A percentile compares a stretch with the other conserved stretches of the same genome.
Conservation (phyloP, 2,888 invertebrate genomes). For the Tinea trinotella region DNA sequence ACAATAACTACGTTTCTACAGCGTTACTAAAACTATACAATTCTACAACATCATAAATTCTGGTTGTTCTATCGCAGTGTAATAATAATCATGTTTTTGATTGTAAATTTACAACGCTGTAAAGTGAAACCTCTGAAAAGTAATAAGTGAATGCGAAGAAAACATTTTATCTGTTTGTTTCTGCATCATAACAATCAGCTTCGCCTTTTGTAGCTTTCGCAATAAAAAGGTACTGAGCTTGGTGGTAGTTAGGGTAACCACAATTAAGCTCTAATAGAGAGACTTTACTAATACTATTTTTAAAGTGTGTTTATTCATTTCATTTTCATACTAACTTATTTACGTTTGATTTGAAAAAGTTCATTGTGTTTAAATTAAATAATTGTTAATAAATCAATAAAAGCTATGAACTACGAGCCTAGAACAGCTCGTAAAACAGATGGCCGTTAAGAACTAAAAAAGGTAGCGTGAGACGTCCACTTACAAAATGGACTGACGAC, state of each 20-base stretch:
- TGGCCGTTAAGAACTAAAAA: too few relatives aligned
- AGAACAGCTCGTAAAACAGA: too few relatives aligned
- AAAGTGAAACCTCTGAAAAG: neutral
- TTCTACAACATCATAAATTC: neutral
- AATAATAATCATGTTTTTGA: neutral
- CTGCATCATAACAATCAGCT: slow-evolving; percentile 5
- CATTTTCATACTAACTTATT: neutral
- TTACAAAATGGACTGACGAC: too few relatives aligned
- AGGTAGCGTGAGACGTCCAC: too few relatives aligned
- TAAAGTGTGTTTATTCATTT: too few relatives aligned
- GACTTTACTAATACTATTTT: too few relatives aligned
- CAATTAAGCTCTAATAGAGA: neutral
- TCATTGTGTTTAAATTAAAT: too few relatives aligned
- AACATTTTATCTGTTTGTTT: slow-evolving; percentile 14
- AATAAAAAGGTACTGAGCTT: slow-evolving; percentile 1
- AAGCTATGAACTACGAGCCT: too few relatives aligned
- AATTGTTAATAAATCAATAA: too few relatives aligned
- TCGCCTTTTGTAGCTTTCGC: slow-evolving; percentile 10
- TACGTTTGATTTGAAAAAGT: too few relatives aligned
- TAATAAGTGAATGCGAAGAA: neutral
- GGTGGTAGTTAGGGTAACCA: neutral
- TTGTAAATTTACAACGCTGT: neutral
- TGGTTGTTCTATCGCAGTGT: neutral
- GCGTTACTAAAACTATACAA: too few relatives aligned
- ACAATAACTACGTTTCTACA: too few relatives aligned